Evolutionary conservation across 2,113 vertebrate species (phyloP).

Genomic region (Microtus montanus): DNA sequence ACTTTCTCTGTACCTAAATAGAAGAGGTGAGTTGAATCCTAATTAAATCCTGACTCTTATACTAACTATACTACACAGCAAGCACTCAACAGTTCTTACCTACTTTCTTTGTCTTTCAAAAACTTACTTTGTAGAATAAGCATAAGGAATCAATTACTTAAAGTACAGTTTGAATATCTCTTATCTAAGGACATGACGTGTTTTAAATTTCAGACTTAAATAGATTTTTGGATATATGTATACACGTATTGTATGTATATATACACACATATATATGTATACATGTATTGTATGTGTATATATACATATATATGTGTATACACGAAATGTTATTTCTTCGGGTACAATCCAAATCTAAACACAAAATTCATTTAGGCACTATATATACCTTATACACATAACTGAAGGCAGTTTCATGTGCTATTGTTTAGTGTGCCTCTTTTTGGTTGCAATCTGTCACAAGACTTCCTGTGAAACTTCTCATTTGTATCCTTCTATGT

Average conservation of each 20-base stretch:
- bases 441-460: background rate
- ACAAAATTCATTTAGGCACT: background rate
- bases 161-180: background rate
- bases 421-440: background rate
- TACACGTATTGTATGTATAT: no score
- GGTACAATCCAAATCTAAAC: background rate
- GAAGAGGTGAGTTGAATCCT: background rate
- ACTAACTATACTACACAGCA: background rate
- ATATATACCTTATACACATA: background rate
- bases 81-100: background rate
- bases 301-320: no score
- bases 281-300: no score
- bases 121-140: background rate
- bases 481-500: background rate
- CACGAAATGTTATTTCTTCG: background rate
- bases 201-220: background rate
- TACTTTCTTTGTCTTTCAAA: background rate
- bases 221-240: background rate
- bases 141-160: background rate
- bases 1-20: accelerated
- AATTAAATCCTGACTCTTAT: background rate
- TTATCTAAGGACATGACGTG: background rate
- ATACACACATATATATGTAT: no score
- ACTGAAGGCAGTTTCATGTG: background rate
- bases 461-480: background rate